Evolutionary conservation across 2,888 invertebrate genomes (phyloP).

Genomic region (Cantharis rufa): DNA sequence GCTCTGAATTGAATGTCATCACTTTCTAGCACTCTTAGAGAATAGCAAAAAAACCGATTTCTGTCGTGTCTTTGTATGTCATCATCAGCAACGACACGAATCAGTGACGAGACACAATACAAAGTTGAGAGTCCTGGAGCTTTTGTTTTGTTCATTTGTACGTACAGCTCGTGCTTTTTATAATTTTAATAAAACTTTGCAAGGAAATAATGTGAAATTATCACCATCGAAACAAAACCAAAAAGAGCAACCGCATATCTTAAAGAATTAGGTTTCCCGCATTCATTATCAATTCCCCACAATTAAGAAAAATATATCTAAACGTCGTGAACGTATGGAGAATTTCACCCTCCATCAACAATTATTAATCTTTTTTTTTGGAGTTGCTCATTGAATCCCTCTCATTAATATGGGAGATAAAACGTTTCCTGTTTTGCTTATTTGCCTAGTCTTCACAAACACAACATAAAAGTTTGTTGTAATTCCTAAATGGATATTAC

Average conservation of each 20-base stretch:
- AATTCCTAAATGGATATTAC: background rate
- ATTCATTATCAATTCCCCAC: too few relatives aligned
- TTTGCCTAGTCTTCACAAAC: too few relatives aligned
- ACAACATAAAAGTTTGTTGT: background rate
- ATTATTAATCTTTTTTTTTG: too few relatives aligned
- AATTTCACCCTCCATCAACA: too few relatives aligned
- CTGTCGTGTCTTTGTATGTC: conserved; percentile 23
- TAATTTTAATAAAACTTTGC: background rate
- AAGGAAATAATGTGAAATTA: background rate
- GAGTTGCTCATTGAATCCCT: too few relatives aligned
- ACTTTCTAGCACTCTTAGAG: background rate
- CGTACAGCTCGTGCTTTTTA: conserved; percentile 3
- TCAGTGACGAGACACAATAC: conserved; percentile 25
- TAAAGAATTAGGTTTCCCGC: too few relatives aligned
- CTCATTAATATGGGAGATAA: too few relatives aligned
- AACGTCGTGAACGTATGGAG: too few relatives aligned
- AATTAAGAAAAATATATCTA: too few relatives aligned
- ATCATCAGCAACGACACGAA: conserved; percentile 20
- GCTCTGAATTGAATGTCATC: conserved; percentile 1
- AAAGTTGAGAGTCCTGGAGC: conserved; percentile 16
- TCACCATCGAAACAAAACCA: background rate
- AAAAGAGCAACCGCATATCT: too few relatives aligned
- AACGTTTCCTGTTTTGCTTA: too few relatives aligned
- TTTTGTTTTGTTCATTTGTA: conserved; percentile 25
- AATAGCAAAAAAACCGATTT: conserved; percentile 12